Conservation (phyloP, 2,888 invertebrate species). For the Acleris cristana region DNA sequence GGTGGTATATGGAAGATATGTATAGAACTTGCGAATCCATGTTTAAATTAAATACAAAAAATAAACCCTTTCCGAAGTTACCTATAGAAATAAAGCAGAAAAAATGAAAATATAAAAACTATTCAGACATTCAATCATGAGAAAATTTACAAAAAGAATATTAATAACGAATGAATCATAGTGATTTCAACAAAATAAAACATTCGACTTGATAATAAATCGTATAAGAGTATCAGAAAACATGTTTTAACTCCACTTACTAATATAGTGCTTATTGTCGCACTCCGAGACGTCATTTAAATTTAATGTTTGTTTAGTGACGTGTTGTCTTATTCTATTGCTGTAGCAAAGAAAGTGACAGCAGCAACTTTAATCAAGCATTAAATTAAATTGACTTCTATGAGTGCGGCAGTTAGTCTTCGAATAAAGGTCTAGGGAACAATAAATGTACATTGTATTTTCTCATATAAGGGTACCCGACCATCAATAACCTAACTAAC, state of each 20-base stretch:
- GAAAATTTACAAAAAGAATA: slow-evolving; percentile 2
- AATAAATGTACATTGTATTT: too few relatives aligned
- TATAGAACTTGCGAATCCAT: slow-evolving; percentile 42
- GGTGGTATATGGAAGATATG: slow-evolving; percentile 72
- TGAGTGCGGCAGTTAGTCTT: neutral
- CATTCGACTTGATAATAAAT: neutral
- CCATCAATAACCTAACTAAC: too few relatives aligned
- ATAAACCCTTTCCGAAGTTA: neutral
- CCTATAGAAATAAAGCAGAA: neutral
- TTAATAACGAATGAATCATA: neutral
- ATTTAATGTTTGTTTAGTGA: too few relatives aligned
- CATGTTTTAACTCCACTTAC: slow-evolving; percentile 5
- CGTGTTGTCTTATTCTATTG: too few relatives aligned
- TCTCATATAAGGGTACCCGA: too few relatives aligned
- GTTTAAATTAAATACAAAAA: slow-evolving; percentile 1
- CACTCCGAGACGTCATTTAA: too few relatives aligned
- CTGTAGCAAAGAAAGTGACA: too few relatives aligned
- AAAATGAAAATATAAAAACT: neutral
- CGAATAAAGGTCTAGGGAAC: too few relatives aligned
- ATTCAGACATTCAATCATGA: neutral
- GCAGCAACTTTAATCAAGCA: too few relatives aligned
- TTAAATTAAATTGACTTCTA: too few relatives aligned
- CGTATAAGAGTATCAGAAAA: neutral
- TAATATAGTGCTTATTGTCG: slow-evolving; percentile 1
- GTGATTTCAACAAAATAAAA: neutral